Conservation (phyloP, 2,888 invertebrate species). For the Platycheirus albimanus region DNA sequence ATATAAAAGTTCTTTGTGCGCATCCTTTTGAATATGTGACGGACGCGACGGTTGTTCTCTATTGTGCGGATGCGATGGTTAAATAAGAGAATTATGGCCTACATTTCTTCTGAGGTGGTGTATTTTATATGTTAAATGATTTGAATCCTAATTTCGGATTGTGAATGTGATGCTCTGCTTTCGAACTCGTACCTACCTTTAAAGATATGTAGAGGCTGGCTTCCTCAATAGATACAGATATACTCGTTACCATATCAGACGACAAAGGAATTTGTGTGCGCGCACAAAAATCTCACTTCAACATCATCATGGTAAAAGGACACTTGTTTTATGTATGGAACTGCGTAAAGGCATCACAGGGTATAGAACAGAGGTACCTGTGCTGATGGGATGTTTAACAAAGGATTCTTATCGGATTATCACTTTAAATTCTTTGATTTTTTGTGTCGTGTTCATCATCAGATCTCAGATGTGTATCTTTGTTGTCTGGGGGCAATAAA, state of each 20-base stretch:
- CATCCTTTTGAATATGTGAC: conserved; percentile 40
- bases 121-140: conserved; percentile 51
- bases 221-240: conserved; percentile 41
- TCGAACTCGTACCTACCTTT: no score
- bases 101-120: conserved; percentile 53
- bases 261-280: conserved; percentile 42
- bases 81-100: conserved; percentile 67
- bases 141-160: conserved; percentile 63
- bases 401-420: conserved; percentile 57
- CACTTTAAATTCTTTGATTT: conserved; percentile 55
- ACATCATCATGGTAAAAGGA: conserved; percentile 27
- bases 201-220: not conserved
- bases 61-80: conserved; percentile 45
- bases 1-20: conserved; percentile 23
- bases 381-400: conserved; percentile 12
- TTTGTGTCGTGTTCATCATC: conserved; percentile 48
- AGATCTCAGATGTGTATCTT: conserved; percentile 63
- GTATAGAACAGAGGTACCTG: no score
- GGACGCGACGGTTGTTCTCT: conserved; percentile 12
- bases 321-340: conserved; percentile 38
- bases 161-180: no score
- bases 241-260: conserved; percentile 5
- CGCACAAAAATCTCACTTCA: conserved; percentile 41
- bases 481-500: conserved; percentile 28
- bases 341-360: no score